Conservation (phyloP, 2,888 invertebrate genomes). For the Galerucella pusilla region DNA sequence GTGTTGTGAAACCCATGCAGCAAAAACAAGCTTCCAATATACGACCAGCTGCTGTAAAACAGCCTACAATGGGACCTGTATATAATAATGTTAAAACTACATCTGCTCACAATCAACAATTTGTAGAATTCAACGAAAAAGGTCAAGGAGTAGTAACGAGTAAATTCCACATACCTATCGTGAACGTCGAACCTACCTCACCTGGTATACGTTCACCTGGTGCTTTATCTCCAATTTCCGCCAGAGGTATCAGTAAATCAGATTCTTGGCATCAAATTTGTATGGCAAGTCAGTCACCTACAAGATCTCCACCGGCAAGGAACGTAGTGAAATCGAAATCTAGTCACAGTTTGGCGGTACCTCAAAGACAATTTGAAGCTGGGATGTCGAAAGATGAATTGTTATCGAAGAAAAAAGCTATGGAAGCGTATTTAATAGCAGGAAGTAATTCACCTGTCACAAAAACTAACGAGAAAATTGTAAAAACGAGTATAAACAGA, state of each 20-base stretch:
- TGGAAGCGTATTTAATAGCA: conserved; percentile 77
- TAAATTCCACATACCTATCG: conserved; percentile 64
- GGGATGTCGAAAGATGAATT: conserved; percentile 75
- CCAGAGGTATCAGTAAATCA: conserved; percentile 72
- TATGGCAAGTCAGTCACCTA: conserved; percentile 44
- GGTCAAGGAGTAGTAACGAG: conserved; percentile 65
- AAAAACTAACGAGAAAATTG: conserved; percentile 46
- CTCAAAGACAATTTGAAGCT: conserved; percentile 84
- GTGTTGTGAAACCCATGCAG: conserved; percentile 53
- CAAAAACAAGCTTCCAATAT: conserved; percentile 41
- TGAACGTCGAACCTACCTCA: conserved; percentile 51
- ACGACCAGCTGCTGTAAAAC: not conserved
- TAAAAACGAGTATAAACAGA: conserved; percentile 62
- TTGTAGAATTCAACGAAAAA: conserved; percentile 59
- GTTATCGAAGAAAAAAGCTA: conserved; percentile 76
- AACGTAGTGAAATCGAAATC: conserved; percentile 74
- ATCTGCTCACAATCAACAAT: conserved; percentile 32
- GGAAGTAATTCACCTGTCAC: conserved; percentile 64
- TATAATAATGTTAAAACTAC: conserved; percentile 44
- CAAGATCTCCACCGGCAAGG: conserved; percentile 31
- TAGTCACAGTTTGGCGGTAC: conserved; percentile 77
- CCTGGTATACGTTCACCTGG: conserved; percentile 23
- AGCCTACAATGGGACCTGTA: conserved; percentile 35
- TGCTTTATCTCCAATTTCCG: conserved; percentile 52
- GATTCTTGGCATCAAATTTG: conserved; percentile 85